Conservation (phyloP, 2,113 vertebrate genomes). For the Dipodomys stephensi region DNA sequence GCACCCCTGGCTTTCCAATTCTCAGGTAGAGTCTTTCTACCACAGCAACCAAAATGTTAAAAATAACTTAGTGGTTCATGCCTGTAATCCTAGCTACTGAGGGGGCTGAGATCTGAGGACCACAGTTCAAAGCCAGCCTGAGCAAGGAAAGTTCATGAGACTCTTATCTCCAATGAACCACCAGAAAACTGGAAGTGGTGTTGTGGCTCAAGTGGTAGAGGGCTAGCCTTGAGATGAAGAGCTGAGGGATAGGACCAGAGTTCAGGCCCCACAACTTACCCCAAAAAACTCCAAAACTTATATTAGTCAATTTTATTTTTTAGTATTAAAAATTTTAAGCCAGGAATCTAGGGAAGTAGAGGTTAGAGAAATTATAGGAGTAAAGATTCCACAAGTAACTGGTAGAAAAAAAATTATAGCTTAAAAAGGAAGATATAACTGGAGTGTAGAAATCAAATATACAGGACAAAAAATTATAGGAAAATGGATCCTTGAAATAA, state of each 20-base stretch:
- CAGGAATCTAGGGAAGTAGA: neutral
- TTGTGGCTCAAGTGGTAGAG: no score
- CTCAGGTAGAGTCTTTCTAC: neutral
- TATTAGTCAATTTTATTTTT: no score
- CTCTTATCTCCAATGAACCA: no score
- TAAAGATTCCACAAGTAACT: slow-evolving; percentile 35
- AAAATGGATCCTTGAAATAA: slow-evolving; percentile 6
- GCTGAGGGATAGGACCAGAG: no score
- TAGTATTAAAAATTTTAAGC: no score
- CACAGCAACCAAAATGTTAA: neutral
- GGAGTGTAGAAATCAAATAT: slow-evolving; percentile 13
- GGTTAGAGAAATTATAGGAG: neutral
- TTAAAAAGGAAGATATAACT: slow-evolving; percentile 27
- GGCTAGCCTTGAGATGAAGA: no score
- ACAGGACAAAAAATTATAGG: slow-evolving; percentile 39
- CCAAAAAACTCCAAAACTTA: neutral
- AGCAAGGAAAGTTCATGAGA: no score
- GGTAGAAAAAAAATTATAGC: slow-evolving; percentile 40
- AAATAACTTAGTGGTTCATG: neutral
- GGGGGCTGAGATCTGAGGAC: no score
- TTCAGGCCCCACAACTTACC: no score
- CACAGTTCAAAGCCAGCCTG: no score
- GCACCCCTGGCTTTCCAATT: neutral
- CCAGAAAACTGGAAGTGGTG: no score
- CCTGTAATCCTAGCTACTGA: no score